Conservation (phyloP, 2,888 invertebrate genomes). For the Polia nebulosa region DNA sequence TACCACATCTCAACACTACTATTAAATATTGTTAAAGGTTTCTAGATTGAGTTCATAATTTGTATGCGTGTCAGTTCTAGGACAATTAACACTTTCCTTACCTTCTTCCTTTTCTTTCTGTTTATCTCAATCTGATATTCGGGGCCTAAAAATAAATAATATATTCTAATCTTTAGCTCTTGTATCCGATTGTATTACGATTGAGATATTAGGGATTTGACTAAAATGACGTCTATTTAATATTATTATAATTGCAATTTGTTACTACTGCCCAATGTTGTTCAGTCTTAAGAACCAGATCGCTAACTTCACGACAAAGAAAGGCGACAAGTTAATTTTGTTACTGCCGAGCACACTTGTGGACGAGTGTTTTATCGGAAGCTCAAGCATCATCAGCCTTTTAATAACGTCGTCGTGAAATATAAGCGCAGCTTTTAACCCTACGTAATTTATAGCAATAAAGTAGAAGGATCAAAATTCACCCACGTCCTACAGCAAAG, state of each 20-base stretch:
- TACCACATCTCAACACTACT: no score
- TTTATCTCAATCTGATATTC: no score
- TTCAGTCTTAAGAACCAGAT: conserved; percentile 26
- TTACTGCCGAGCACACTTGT: conserved; percentile 57
- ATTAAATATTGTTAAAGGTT: no score
- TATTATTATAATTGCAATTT: background rate
- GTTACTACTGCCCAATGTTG: background rate
- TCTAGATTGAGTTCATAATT: no score
- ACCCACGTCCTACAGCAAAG: no score
- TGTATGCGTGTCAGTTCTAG: no score
- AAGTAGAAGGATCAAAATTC: no score
- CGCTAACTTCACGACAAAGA: conserved; percentile 18
- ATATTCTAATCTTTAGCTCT: background rate
- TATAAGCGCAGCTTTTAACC: background rate
- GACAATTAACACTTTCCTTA: no score
- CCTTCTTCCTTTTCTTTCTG: no score
- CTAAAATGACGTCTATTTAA: background rate
- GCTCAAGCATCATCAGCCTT: conserved; percentile 60
- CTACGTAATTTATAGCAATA: background rate
- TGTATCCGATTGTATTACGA: no score
- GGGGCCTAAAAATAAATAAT: no score
- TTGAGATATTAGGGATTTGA: background rate
- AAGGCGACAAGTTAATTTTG: conserved; percentile 43
- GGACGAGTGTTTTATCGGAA: conserved; percentile 64
- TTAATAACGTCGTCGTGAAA: conserved; percentile 18